A percentile compares a stretch with the other conserved stretches of the same genome.
phyloP scores from a whole-genome alignment of 2,888 invertebrate species.

The Pegoplata infirma region DNA sequence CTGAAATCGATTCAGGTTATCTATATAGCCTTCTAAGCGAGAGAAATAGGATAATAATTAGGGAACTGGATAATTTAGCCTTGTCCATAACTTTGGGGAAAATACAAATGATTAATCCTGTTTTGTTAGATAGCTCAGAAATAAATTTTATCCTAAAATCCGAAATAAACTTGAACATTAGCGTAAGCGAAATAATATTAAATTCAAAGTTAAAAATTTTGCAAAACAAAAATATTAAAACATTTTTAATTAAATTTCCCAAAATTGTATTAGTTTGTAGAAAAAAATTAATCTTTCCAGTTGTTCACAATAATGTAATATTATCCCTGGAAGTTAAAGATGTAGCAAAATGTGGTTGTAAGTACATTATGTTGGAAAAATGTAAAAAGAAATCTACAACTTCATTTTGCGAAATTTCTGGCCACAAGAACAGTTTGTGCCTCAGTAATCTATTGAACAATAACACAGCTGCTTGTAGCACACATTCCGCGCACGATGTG shows the following conservation, averaged over 20 bases:
- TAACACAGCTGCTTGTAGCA: neutral
- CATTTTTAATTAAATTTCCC: conserved; percentile 29
- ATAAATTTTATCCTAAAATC: neutral
- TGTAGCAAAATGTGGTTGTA: conserved; percentile 9
- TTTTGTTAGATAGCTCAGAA: neutral
- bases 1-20: conserved; percentile 10
- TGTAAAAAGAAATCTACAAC: conserved; percentile 19
- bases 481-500: conserved; percentile 2
- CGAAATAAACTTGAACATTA: neutral
- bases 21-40: conserved; percentile 4
- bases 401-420: conserved; percentile 17
- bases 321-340: neutral
- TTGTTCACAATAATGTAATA: neutral
- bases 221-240: conserved; percentile 9
- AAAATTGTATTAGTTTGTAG: neutral
- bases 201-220: conserved; percentile 5
- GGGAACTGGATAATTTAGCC: conserved; percentile 13
- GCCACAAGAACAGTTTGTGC: neutral
- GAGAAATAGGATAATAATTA: conserved; percentile 7
- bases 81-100: conserved; percentile 27
- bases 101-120: conserved; percentile 13
- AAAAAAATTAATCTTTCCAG: conserved; percentile 8
- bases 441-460: conserved; percentile 22
- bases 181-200: neutral
- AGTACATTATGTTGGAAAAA: conserved; percentile 14